Evolutionary conservation across 92 coral and sea anemone species (phyloP).

Genomic region (Epizoanthus ramosus): DNA sequence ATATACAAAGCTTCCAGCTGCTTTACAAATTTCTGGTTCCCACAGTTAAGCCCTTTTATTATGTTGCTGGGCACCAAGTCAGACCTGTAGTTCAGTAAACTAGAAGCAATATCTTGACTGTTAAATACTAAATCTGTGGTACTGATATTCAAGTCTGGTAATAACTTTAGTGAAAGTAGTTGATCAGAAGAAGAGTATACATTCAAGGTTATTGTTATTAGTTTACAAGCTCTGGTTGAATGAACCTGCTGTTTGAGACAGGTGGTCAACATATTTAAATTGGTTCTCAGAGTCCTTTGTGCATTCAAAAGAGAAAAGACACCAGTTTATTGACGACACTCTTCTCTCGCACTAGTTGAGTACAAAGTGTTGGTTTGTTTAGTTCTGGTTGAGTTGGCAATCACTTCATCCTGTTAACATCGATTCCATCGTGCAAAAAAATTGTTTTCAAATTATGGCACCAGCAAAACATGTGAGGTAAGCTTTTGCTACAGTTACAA

Average conservation of each 20-base stretch:
- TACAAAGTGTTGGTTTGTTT: neutral
- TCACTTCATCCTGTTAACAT: neutral
- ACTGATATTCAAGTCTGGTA: neutral
- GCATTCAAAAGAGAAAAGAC: slow-evolving; percentile 2
- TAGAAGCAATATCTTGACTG: no score
- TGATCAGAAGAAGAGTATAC: neutral
- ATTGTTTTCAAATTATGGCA: slow-evolving; percentile 15
- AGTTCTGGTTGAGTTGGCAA: neutral
- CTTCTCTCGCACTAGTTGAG: neutral
- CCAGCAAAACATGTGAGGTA: slow-evolving; percentile 37
- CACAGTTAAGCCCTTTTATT: neutral
- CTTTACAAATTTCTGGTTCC: neutral
- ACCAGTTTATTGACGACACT: neutral
- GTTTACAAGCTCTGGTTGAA: slow-evolving; percentile 24
- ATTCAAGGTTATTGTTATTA: slow-evolving; percentile 1
- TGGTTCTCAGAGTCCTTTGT: slow-evolving; percentile 9
- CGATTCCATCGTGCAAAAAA: neutral
- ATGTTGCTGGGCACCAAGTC: neutral
- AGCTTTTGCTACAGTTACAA: slow-evolving; percentile 19
- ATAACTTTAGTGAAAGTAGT: neutral
- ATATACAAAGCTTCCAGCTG: slow-evolving; percentile 5
- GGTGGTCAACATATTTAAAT: slow-evolving; percentile 29
- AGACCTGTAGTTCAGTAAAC: no score
- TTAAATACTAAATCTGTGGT: neutral
- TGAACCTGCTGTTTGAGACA: slow-evolving; percentile 17